Evolutionary conservation across 1,140 invertebrate species (phyloP).

Genomic region (Drosophila obscura): DNA sequence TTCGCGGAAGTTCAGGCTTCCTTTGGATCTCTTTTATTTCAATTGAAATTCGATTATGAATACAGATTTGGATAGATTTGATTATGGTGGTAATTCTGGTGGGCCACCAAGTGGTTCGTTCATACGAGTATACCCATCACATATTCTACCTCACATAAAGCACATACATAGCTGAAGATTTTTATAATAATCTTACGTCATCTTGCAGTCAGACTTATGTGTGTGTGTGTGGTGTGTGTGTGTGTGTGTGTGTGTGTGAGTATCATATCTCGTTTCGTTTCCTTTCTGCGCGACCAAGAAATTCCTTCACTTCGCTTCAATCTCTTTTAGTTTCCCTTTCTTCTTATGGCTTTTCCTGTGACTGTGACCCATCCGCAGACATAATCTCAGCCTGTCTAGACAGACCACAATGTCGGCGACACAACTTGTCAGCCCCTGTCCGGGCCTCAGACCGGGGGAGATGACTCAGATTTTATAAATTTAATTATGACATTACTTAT

Average conservation of each 20-base stretch:
- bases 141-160: too few species aligned
- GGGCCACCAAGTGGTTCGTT: too few species aligned
- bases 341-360: conserved; percentile 7
- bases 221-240: too few species aligned
- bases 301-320: conserved; percentile 19
- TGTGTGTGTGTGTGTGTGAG: background rate
- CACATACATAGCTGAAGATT: too few species aligned
- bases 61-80: too few species aligned
- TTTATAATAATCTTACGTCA: conserved; percentile 8
- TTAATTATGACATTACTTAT: conserved; percentile 79
- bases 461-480: conserved; percentile 74
- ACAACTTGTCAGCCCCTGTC: conserved; percentile 27
- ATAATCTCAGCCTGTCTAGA: conserved; percentile 69
- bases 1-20: too few species aligned
- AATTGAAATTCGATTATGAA: too few species aligned
- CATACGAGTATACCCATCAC: too few species aligned
- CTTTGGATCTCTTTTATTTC: too few species aligned
- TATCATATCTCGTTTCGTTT: background rate
- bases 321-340: conserved; percentile 34
- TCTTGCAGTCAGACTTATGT: conserved; percentile 1
- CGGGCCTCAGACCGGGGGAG: background rate
- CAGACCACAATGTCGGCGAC: conserved; percentile 53
- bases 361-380: conserved; percentile 7
- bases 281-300: conserved; percentile 1
- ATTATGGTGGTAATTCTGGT: too few species aligned